These are phyloP conservation scores for Linnaemya tessellans DNA, from an alignment of 2,888 invertebrate species.

Conservation along the genomic window DNA sequence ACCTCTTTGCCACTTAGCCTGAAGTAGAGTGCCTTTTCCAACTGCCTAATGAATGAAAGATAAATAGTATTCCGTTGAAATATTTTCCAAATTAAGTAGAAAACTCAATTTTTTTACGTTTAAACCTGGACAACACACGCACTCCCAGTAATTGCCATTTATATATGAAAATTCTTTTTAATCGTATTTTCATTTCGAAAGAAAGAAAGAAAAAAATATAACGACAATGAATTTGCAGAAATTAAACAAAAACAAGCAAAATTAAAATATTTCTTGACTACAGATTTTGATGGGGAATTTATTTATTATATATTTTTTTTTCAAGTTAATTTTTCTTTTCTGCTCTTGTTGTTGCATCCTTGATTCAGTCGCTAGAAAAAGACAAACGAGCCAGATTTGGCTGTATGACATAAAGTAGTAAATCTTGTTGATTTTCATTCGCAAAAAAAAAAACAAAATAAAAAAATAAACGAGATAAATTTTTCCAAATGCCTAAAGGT, in stretches of 20 bases:
- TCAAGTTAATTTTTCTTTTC: conserved; percentile 1
- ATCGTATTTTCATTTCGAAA: background rate
- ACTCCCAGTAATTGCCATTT: conserved; percentile 24
- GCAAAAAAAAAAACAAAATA: conserved; percentile 36
- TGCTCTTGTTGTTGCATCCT: conserved; percentile 20
- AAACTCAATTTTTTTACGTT: conserved; percentile 15
- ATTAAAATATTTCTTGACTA: conserved; percentile 25
- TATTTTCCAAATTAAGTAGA: conserved; percentile 27
- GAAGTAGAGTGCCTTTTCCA: conserved; percentile 1
- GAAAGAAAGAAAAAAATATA: conserved; percentile 6
- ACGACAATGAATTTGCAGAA: conserved; percentile 41
- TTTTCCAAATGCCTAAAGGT: conserved; percentile 63
- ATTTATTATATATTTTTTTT: conserved; percentile 26
- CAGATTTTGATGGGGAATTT: conserved; percentile 56
- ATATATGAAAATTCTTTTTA: conserved; percentile 13
- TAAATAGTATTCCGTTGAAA: conserved; percentile 9
- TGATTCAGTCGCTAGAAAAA: conserved; percentile 46
- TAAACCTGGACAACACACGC: conserved; percentile 45
- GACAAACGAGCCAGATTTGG: conserved; percentile 69
- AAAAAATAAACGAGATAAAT: conserved; percentile 49
- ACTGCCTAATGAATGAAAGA: conserved; percentile 7
- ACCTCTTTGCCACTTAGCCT: background rate
- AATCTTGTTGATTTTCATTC: conserved; percentile 63
- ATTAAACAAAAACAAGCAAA: conserved; percentile 22
- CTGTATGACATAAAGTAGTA: conserved; percentile 65